Evolutionary conservation across 2,113 vertebrate genomes (phyloP).

Genomic region (Rhombomys opimus): DNA sequence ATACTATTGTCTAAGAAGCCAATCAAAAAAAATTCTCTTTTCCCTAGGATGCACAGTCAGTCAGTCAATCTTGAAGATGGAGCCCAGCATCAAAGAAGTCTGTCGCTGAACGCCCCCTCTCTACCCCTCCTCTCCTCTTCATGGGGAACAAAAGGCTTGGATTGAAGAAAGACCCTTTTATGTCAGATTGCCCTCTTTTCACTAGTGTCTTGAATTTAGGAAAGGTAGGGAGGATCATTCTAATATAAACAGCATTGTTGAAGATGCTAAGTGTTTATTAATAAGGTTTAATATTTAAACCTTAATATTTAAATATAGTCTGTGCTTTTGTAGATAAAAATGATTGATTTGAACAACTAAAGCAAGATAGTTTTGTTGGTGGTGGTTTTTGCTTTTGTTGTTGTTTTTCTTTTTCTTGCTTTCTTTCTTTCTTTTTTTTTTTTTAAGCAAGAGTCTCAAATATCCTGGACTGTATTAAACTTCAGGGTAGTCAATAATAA

Average conservation of each 20-base stretch:
- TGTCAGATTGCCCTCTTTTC: conserved; percentile 47
- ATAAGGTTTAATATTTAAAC: not conserved
- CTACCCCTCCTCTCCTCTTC: conserved; percentile 8
- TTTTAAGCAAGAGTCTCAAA: not conserved
- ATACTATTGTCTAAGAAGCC: not conserved
- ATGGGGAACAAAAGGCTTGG: not conserved
- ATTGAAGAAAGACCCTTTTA: conserved; percentile 46
- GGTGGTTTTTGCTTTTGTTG: too few species aligned
- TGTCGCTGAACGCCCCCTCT: not conserved
- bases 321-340: not conserved
- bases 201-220: conserved; percentile 18
- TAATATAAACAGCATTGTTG: conserved; percentile 35
- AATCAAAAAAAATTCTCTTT: conserved; percentile 50
- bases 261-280: conserved; percentile 46
- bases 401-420: not conserved
- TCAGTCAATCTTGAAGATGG: conserved; percentile 31
- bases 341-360: not conserved
- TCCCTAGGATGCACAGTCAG: not conserved
- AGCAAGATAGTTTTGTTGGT: not conserved
- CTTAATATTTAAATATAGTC: too few species aligned
- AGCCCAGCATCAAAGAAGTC: conserved; percentile 48
- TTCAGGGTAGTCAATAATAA: not conserved
- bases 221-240: not conserved
- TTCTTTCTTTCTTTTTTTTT: not conserved
- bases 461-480: not conserved